Percentiles rank a stretch among this genome's conserved stretches.
phyloP scores from a whole-genome alignment of 2,888 invertebrate species.

The Tinea trinotella region DNA sequence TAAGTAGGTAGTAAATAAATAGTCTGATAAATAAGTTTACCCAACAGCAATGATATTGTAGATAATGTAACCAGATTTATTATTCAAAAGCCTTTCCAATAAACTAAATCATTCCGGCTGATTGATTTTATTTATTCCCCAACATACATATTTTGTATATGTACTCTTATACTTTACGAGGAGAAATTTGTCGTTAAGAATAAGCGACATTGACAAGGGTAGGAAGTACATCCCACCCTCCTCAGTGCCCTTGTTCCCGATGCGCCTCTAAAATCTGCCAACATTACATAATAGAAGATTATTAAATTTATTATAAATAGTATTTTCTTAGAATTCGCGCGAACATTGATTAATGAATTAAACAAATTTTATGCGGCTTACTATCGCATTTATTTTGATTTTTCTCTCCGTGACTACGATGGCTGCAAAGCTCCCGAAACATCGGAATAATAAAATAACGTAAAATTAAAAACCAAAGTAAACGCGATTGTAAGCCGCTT shows the following conservation, averaged over 20 bases:
- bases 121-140: background rate
- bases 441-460: too few relatives aligned
- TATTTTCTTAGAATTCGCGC: too few relatives aligned
- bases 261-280: background rate
- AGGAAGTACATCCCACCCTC: background rate
- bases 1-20: too few relatives aligned
- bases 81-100: background rate
- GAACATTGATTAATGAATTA: too few relatives aligned
- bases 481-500: too few relatives aligned
- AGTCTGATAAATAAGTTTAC: too few relatives aligned
- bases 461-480: too few relatives aligned
- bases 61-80: background rate
- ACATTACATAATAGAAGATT: background rate
- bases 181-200: slow-evolving; percentile 9
- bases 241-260: background rate
- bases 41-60: too few relatives aligned
- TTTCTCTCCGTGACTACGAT: too few relatives aligned
- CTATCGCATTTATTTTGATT: too few relatives aligned
- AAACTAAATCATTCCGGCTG: background rate
- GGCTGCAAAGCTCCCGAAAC: too few relatives aligned
- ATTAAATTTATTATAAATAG: background rate
- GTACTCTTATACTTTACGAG: background rate
- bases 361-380: too few relatives aligned
- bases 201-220: slow-evolving; percentile 11
- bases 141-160: background rate